phyloP scores from a whole-genome alignment of 1,140 invertebrate genomes.

The Protaetia brevitarsis region DNA sequence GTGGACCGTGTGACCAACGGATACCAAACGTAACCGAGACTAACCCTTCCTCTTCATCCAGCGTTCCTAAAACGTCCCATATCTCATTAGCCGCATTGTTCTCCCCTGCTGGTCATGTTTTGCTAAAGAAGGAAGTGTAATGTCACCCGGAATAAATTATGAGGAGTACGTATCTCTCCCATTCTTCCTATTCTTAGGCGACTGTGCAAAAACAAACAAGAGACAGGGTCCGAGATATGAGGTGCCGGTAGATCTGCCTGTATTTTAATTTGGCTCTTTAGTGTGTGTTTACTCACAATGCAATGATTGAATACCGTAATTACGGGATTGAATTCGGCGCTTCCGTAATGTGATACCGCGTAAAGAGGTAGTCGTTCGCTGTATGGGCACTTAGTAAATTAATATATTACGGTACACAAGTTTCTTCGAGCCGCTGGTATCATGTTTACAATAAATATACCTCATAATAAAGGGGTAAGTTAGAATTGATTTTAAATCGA shows the following conservation, averaged over 20 bases:
- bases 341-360: background rate
- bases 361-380: no score
- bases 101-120: conserved; percentile 10
- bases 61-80: background rate
- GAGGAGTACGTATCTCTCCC: conserved; percentile 1
- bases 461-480: no score
- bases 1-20: conserved; percentile 20
- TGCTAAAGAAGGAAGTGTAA: background rate
- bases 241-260: background rate
- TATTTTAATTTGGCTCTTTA: background rate
- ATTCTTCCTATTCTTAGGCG: conserved; percentile 1
- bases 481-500: no score
- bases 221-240: background rate
- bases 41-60: conserved; percentile 15
- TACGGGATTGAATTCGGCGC: background rate
- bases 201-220: conserved; percentile 3
- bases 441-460: no score
- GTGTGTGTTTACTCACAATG: background rate
- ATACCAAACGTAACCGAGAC: background rate
- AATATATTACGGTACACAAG: no score
- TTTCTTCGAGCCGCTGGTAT: no score
- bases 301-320: background rate
- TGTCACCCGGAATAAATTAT: conserved; percentile 11
- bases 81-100: conserved; percentile 20
- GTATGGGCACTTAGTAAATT: no score